Conservation (phyloP, 2,888 invertebrate genomes). For the Orthosia incerta region DNA sequence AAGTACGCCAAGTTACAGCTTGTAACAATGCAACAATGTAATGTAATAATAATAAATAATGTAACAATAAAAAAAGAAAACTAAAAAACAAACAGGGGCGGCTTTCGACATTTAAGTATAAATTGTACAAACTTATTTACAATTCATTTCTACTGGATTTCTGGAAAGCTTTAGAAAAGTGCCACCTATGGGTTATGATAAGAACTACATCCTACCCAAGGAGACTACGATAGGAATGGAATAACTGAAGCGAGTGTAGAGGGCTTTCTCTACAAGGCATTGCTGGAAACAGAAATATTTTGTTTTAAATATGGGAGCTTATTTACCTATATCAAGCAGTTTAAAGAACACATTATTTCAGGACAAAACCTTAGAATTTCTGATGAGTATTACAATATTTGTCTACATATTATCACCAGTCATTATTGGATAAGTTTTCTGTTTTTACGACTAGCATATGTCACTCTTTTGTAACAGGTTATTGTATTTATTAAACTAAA, state of each 20-base stretch:
- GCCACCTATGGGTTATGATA: constrained; percentile 23
- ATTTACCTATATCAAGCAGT: neutral
- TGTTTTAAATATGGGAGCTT: neutral
- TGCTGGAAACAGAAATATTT: neutral
- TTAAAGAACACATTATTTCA: too few relatives aligned
- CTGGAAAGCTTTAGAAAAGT: neutral
- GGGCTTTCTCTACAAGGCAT: neutral
- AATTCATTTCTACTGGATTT: too few relatives aligned
- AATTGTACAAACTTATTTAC: too few relatives aligned
- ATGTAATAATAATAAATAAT: too few relatives aligned
- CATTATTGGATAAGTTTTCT: neutral
- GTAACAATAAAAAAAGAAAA: too few relatives aligned
- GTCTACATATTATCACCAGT: neutral
- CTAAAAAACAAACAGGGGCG: too few relatives aligned
- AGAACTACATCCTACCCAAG: neutral
- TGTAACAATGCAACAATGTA: too few relatives aligned
- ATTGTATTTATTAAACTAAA: neutral
- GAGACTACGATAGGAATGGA: neutral
- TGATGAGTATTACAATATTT: neutral
- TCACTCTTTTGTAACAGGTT: neutral
- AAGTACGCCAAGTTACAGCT: too few relatives aligned
- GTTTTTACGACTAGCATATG: neutral
- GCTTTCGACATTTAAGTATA: too few relatives aligned
- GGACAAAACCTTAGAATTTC: too few relatives aligned
- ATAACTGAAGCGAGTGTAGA: constrained; percentile 7